Conservation (phyloP, 2,797 vertebrate species). For the Xiphophorus birchmanni region DNA sequence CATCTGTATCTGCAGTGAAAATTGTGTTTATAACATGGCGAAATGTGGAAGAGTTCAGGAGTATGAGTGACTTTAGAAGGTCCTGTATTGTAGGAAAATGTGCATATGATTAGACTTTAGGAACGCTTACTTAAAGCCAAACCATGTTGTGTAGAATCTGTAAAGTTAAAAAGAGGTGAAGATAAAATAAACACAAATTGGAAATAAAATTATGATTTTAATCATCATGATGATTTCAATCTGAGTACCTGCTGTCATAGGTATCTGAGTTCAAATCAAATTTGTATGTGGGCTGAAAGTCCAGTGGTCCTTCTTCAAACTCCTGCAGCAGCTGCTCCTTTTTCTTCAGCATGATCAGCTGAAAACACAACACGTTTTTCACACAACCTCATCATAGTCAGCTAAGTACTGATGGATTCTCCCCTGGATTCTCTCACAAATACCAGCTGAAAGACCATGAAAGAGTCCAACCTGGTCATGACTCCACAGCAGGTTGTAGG, state of each 20-base stretch:
- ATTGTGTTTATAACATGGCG: neutral
- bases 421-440: neutral
- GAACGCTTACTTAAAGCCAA: slow-evolving; percentile 87
- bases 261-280: slow-evolving; percentile 89
- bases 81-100: slow-evolving; percentile 11
- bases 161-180: slow-evolving; percentile 58
- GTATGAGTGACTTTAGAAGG: neutral
- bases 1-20: too few species aligned
- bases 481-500: slow-evolving; percentile 88
- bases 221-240: neutral
- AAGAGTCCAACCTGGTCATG: slow-evolving; percentile 89
- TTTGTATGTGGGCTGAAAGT: slow-evolving; percentile 96
- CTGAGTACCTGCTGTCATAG: slow-evolving; percentile 92
- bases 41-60: neutral
- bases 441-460: neutral
- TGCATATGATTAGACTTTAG: slow-evolving; percentile 21
- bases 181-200: slow-evolving; percentile 20
- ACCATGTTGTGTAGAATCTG: slow-evolving; percentile 86
- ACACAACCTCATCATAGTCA: neutral
- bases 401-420: neutral
- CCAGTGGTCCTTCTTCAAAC: slow-evolving; percentile 91
- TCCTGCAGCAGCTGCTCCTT: slow-evolving; percentile 85
- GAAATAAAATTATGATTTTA: neutral
- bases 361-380: slow-evolving; percentile 34
- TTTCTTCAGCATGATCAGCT: slow-evolving; percentile 92